These are phyloP conservation scores for Ditula angustiorana DNA, from an alignment of 2,888 invertebrate genomes.

Conservation along the genomic window DNA sequence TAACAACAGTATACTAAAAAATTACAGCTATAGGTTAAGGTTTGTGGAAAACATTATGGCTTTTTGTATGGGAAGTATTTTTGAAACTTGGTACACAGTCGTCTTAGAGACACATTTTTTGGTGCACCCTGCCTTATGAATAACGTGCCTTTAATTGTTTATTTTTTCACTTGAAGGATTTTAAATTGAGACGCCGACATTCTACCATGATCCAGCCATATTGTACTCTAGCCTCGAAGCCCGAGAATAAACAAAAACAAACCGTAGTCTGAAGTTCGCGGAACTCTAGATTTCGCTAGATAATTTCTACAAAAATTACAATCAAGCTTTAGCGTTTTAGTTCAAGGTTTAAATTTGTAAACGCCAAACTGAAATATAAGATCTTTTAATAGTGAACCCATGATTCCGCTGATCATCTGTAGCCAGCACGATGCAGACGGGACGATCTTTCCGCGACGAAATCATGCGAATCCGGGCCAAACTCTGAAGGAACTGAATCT, in stretches of 20 bases:
- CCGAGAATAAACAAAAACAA: conserved; percentile 11
- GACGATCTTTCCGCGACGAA: conserved; percentile 66
- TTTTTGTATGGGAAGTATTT: too few species aligned
- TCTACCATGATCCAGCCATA: not conserved
- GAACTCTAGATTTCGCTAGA: not conserved
- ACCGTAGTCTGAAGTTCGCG: not conserved
- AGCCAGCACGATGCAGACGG: conserved; percentile 47
- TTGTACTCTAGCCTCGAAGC: not conserved
- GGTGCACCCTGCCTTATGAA: not conserved
- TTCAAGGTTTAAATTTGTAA: not conserved
- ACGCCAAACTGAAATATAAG: not conserved
- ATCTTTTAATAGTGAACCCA: not conserved
- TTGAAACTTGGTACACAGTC: too few species aligned
- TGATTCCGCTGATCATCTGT: conserved; percentile 12
- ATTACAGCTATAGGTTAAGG: too few species aligned
- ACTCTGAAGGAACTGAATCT: conserved; percentile 45
- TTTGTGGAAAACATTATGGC: too few species aligned
- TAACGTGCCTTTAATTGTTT: not conserved
- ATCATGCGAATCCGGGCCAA: conserved; percentile 71
- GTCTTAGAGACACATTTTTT: too few species aligned
- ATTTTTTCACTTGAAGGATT: not conserved
- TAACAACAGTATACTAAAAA: too few species aligned
- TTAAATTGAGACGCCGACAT: not conserved
- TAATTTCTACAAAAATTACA: not conserved
- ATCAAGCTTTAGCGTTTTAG: not conserved